Conservation (phyloP, 2,888 invertebrate genomes). For the Eristalis tenax region DNA sequence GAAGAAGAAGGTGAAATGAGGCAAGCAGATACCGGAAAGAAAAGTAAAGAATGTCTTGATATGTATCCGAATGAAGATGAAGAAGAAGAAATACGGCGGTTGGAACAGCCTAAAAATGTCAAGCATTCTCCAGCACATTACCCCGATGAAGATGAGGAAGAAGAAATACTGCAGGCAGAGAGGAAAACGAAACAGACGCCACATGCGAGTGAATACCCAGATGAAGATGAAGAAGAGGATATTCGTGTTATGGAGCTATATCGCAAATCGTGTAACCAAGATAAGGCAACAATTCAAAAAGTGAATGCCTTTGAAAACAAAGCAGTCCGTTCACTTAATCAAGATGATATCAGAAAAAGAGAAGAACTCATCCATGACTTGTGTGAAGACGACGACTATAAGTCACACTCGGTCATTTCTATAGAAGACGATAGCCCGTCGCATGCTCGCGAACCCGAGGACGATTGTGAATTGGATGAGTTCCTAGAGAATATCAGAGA, state of each 20-base stretch:
- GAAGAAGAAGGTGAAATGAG: conserved; percentile 75
- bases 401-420: conserved; percentile 35
- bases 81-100: conserved; percentile 50
- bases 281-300: background rate
- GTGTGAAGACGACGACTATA: conserved; percentile 74
- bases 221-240: conserved; percentile 43
- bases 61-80: conserved; percentile 27
- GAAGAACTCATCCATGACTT: conserved; percentile 75
- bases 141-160: conserved; percentile 75
- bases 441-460: conserved; percentile 28
- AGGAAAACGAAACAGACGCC: background rate
- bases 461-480: conserved; percentile 77
- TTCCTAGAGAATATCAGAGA: conserved; percentile 78
- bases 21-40: background rate
- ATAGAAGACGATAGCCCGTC: conserved; percentile 54
- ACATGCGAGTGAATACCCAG: background rate
- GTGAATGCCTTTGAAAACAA: background rate
- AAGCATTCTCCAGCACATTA: conserved; percentile 47
- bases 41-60: background rate
- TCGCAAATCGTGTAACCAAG: background rate
- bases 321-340: background rate
- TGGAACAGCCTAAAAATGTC: background rate
- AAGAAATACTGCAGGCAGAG: conserved; percentile 69
- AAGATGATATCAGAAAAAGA: conserved; percentile 55
- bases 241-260: conserved; percentile 40